Base-by-base conservation (phyloP, 2,888 invertebrate species). In the Oscheius myriophilus region DNA sequence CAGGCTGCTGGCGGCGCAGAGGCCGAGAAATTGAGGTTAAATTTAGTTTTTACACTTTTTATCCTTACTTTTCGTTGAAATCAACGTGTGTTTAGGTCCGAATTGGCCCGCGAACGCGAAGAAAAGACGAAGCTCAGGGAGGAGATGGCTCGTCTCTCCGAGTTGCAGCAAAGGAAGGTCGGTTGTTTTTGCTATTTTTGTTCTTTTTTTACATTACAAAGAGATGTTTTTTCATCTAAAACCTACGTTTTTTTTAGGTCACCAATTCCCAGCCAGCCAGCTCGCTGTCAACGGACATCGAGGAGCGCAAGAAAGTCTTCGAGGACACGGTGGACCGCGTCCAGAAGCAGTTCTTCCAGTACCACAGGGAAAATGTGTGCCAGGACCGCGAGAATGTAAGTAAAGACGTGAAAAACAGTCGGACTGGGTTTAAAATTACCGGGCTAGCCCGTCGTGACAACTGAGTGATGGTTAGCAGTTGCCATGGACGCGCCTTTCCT, bases 311-410 rank as follows among this genome's bases (percentile, higher is more conserved):
- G 74, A 79, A 78, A 58, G 76, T 83, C 58, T 85, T 85, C 70
- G 81, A 85, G 23, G 84, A 85, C 16, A 83, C 84, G 11, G 85
- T 82, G 16, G 76, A 84, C 49, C 77, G 82, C 2, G 82, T 84
- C 21, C 72, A 84, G 62, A 75, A 85, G 61, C 80, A 82, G 64
- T 85, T 84, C 69, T 83, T 85, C 75, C 67, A 67, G 49, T 83
- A 82, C 63, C 84, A 82, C 52, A 72, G 81, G 18, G 83, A 84
- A 59, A 85, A 84, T 69, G 83, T 80, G 23, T 85, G 85, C 70
- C 75, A 78, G 59, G 82, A 80, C 18, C 80, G 80, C 66, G 84
- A 85, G 67, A 81, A 74, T 61, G 84, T 84, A 21, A 49, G 43
- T 54, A 23, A 33, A 6, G 33, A 33, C 33, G 4, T 33, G 9